Evolutionary conservation across 2,888 invertebrate genomes (phyloP).

Genomic region (Spodoptera picta): DNA sequence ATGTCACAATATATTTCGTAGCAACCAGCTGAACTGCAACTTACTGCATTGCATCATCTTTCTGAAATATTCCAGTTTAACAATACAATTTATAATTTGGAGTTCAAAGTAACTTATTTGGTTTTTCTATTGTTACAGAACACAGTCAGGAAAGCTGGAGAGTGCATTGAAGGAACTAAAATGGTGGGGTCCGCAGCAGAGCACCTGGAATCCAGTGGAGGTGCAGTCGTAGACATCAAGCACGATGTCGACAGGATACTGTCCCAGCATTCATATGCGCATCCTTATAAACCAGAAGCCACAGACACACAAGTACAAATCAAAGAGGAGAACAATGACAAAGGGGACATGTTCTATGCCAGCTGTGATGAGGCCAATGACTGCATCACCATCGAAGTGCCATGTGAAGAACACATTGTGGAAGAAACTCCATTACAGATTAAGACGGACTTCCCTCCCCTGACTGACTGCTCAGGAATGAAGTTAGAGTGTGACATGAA

Average conservation of each 20-base stretch:
- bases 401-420: constrained; percentile 88
- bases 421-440: constrained; percentile 72
- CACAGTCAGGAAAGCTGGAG: constrained; percentile 77
- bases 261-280: constrained; percentile 86
- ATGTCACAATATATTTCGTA: no score
- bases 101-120: neutral
- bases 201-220: constrained; percentile 94
- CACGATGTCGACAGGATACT: constrained; percentile 85
- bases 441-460: constrained; percentile 71
- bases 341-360: constrained; percentile 91
- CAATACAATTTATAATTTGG: neutral
- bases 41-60: no score
- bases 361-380: constrained; percentile 92
- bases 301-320: constrained; percentile 61
- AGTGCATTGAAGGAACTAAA: constrained; percentile 89
- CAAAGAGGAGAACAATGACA: constrained; percentile 77
- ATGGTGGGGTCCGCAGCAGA: constrained; percentile 96
- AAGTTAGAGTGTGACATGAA: constrained; percentile 80
- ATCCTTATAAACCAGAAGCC: constrained; percentile 78
- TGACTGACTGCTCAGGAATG: constrained; percentile 70
- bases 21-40: no score
- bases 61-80: no score
- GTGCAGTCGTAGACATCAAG: constrained; percentile 84
- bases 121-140: constrained; percentile 66
- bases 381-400: constrained; percentile 92